These are phyloP conservation scores for Hirtodrosophila trivittata DNA, from an alignment of 2,888 invertebrate species.

Conservation along the genomic window DNA sequence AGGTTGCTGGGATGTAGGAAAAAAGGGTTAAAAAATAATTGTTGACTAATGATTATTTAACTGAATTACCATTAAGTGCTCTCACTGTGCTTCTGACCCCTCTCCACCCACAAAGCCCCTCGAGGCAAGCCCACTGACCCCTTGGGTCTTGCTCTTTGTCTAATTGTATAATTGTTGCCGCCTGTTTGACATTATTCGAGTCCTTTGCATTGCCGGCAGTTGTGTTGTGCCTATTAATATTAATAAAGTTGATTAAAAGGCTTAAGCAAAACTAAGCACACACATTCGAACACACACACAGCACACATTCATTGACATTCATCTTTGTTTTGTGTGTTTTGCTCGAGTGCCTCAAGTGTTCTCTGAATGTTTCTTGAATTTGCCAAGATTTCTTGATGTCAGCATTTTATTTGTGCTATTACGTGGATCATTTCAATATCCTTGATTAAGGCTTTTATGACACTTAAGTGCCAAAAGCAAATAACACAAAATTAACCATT, in stretches of 20 bases:
- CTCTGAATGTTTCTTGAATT: slow-evolving; percentile 37
- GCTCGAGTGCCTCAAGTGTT: slow-evolving; percentile 43
- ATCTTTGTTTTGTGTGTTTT: slow-evolving; percentile 21
- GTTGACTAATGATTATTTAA: slow-evolving; percentile 78
- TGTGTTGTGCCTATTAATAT: slow-evolving; percentile 67
- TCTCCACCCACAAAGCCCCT: neutral
- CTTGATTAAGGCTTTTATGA: slow-evolving; percentile 30
- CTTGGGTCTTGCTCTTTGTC: slow-evolving; percentile 11
- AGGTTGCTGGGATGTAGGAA: no score
- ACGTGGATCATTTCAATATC: slow-evolving; percentile 39
- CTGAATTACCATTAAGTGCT: slow-evolving; percentile 73
- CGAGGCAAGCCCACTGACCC: neutral
- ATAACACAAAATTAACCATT: slow-evolving; percentile 2
- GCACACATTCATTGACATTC: slow-evolving; percentile 26
- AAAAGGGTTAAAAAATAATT: slow-evolving; percentile 12
- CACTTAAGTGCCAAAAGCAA: slow-evolving; percentile 40
- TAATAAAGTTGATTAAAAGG: slow-evolving; percentile 77
- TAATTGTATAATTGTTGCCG: slow-evolving; percentile 58
- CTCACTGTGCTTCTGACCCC: slow-evolving; percentile 17
- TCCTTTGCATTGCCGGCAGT: slow-evolving; percentile 20
- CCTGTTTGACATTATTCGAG: slow-evolving; percentile 44
- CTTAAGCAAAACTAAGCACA: slow-evolving; percentile 67
- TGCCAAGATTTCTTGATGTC: neutral
- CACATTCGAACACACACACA: slow-evolving; percentile 15
- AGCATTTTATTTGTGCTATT: slow-evolving; percentile 32